Percentiles rank a stretch among this genome's conserved stretches.
These are phyloP conservation scores for Etheostoma spectabile DNA, from an alignment of 2,113 vertebrate genomes.

Conservation along the genomic window DNA sequence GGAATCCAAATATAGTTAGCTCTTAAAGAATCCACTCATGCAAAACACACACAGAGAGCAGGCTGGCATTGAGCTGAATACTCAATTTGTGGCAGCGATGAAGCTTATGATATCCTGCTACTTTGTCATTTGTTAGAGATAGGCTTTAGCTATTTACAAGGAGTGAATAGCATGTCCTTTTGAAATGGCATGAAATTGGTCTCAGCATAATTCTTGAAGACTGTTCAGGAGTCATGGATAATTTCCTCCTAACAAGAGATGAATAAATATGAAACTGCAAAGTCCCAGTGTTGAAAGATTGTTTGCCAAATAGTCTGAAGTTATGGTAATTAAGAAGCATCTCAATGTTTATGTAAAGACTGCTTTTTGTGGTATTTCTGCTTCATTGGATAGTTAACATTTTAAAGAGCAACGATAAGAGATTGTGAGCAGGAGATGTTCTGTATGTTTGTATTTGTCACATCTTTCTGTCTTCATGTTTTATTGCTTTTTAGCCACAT, in stretches of 20 bases:
- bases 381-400: neutral
- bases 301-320: neutral
- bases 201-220: constrained; percentile 7
- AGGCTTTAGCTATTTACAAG: constrained; percentile 30
- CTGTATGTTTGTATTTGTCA: neutral
- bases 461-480: neutral
- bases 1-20: constrained; percentile 10
- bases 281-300: neutral
- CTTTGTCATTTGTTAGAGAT: constrained; percentile 6
- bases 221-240: constrained; percentile 15
- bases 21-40: constrained; percentile 26
- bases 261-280: constrained; percentile 5
- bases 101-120: constrained; percentile 8
- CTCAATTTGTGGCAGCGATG: constrained; percentile 10
- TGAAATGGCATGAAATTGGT: constrained; percentile 35
- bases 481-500: neutral
- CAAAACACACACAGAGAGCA: constrained; percentile 14
- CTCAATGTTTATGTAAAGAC: constrained; percentile 3
- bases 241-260: neutral
- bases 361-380: neutral
- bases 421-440: neutral
- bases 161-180: constrained; percentile 37
- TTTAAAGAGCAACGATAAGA: neutral
- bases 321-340: constrained; percentile 15
- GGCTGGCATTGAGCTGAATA: constrained; percentile 41